Evolutionary conservation across 2,888 invertebrate species (phyloP).

Genomic region (Agonopterix heracliana): DNA sequence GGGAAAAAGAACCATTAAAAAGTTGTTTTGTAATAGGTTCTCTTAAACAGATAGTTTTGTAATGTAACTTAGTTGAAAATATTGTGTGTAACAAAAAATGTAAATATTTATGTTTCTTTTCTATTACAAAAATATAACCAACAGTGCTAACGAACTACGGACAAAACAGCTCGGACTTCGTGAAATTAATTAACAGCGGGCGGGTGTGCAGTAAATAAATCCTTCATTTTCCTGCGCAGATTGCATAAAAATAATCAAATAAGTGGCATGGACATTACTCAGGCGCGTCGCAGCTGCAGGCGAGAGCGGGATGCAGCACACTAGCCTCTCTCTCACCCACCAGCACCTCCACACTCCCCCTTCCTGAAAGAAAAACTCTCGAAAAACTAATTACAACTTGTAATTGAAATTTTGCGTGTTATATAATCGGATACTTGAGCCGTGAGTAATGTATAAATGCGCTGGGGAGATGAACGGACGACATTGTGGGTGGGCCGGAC

Average conservation of each 20-base stretch:
- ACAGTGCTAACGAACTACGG: slow-evolving; percentile 24
- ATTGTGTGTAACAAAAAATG: too few species aligned
- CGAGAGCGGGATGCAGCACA: slow-evolving; percentile 29
- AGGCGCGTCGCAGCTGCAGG: slow-evolving; percentile 52
- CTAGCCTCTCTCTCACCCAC: slow-evolving; percentile 39
- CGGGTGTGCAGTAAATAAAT: slow-evolving; percentile 56
- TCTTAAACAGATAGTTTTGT: too few species aligned
- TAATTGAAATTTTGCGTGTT: slow-evolving; percentile 79
- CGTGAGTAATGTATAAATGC: slow-evolving; percentile 76
- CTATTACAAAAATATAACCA: slow-evolving; percentile 10
- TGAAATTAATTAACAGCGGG: slow-evolving; percentile 66
- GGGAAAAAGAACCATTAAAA: too few species aligned
- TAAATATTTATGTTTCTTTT: neutral
- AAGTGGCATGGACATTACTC: slow-evolving; percentile 71
- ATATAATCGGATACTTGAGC: slow-evolving; percentile 78
- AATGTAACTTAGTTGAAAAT: too few species aligned
- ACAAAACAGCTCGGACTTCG: slow-evolving; percentile 33
- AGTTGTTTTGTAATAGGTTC: too few species aligned
- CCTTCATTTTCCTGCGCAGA: slow-evolving; percentile 67
- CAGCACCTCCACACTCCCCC: slow-evolving; percentile 56
- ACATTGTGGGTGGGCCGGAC: slow-evolving; percentile 42
- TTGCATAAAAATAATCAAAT: slow-evolving; percentile 76
- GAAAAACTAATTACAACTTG: slow-evolving; percentile 78
- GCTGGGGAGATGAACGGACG: slow-evolving; percentile 67
- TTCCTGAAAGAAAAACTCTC: slow-evolving; percentile 76